Evolutionary conservation across 1,140 invertebrate species (phyloP), one percentile per base, ranked within the genome.

Genomic region (Idris sp.): DNA sequence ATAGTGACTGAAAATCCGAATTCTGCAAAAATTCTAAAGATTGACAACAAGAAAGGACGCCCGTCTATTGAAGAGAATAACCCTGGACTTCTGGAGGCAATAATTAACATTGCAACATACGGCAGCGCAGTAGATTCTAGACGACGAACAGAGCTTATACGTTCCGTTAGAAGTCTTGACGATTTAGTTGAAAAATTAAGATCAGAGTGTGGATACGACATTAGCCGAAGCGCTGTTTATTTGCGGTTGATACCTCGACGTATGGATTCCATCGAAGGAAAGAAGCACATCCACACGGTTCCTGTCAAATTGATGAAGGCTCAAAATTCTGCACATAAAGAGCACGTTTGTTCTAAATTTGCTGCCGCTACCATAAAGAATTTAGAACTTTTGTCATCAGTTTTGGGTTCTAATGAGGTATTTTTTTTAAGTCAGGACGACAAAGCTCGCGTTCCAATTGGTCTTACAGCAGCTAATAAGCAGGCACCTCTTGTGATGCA

Each of bases 401-500:
- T 64, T 18, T 36, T 74, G 4, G 62, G 71, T 4, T 40, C 61
- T 8, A 11, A 61, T 2, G 7, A 74, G 9, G 71, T 61, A n/a
- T 22, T 40, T 4, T 18, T 25, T 35, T 54, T 18, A 7, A 58
- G 0, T 28, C 58, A 62, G 44, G 56, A 69, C 11, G 51, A 58
- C 31, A 88, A 87, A 78, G 81, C 81, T 18, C 62, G 84, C 14
- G 83, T 88, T 0, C 83, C 86, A 19, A 73, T 88, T 13, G 85
- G 85, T 38, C 33, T 85, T 11, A 80, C 84, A 40, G 86, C 84
- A 41, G 86, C 81, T 35, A 86, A 85, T 16, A 84, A 80, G 43
- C 83, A 88, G 73, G 64, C 79, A 9, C 38, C 67, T 13, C 13
- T 77, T 0, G 10, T 84, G 5, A 85, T 86, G 82, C 77, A 82